Percentiles rank a stretch among this genome's conserved stretches.
These are phyloP conservation scores for Platysternon megacephalum DNA, from an alignment of 2,113 vertebrate genomes.

Conservation along the genomic window DNA sequence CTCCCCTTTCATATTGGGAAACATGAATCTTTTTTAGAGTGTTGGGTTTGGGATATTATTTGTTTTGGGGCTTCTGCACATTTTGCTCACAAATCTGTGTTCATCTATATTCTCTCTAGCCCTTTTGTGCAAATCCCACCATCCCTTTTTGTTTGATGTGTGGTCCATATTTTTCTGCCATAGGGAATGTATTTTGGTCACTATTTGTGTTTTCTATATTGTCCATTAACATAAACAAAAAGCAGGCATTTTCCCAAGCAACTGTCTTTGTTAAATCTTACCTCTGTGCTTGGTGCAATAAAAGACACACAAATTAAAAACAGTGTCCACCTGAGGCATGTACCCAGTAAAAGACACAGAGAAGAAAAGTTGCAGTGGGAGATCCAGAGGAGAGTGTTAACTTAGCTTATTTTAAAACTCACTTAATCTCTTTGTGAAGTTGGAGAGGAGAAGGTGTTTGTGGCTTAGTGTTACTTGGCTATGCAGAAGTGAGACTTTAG, in stretches of 20 bases:
- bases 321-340: not conserved
- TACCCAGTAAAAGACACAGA: not conserved
- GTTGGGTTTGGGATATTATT: not conserved
- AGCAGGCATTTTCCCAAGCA: not conserved
- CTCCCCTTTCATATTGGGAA: not conserved
- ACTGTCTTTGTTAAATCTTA: not conserved
- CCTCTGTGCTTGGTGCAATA: not conserved
- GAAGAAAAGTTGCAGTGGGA: not conserved
- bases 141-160: not conserved
- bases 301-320: not conserved
- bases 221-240: not conserved
- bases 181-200: not conserved
- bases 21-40: not conserved
- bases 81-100: not conserved
- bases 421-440: not conserved
- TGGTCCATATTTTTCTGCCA: not conserved
- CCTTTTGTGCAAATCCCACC: not conserved
- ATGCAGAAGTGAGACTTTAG: not conserved
- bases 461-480: not conserved
- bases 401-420: not conserved
- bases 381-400: not conserved
- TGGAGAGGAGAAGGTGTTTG: not conserved
- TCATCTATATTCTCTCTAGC: not conserved
- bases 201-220: not conserved
- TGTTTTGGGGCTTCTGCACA: not conserved